These are phyloP conservation scores for Yponomeuta evonymella DNA, from an alignment of 2,888 invertebrate species.

Conservation along the genomic window DNA sequence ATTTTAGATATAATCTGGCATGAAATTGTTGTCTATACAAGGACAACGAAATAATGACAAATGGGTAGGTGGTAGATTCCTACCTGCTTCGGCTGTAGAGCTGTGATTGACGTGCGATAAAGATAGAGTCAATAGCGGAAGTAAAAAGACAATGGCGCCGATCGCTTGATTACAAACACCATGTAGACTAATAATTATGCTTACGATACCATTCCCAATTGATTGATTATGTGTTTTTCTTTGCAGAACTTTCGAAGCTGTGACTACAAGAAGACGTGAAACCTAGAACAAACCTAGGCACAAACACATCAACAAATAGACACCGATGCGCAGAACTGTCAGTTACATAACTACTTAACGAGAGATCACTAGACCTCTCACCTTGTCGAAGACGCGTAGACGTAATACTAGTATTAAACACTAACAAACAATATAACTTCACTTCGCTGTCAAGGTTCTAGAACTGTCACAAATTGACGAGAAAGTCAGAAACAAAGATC, in stretches of 20 bases:
- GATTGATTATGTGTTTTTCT: slow-evolving; percentile 1
- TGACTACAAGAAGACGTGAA: not conserved
- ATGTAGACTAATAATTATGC: not conserved
- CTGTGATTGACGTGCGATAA: not conserved
- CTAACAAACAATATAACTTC: too few relatives aligned
- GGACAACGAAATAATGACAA: too few relatives aligned
- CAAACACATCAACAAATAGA: not conserved
- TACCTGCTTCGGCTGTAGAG: too few relatives aligned
- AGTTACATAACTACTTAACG: slow-evolving; percentile 1
- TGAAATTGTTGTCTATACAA: too few relatives aligned
- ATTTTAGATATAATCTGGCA: too few relatives aligned
- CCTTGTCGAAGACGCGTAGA: slow-evolving; percentile 1
- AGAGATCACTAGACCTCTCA: slow-evolving; percentile 4
- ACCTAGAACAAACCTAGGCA: not conserved
- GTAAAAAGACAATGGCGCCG: not conserved
- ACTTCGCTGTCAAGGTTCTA: too few relatives aligned
- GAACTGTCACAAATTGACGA: too few relatives aligned
- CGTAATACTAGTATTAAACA: not conserved
- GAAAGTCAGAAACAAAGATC: too few relatives aligned
- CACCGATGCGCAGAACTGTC: not conserved
- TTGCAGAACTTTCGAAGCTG: slow-evolving; percentile 13
- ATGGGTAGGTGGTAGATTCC: too few relatives aligned
- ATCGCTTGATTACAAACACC: not conserved
- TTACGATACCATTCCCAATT: not conserved
- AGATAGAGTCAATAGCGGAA: not conserved